Base-by-base conservation (phyloP, 1,140 invertebrate species). In the Drosophila athabasca region DNA sequence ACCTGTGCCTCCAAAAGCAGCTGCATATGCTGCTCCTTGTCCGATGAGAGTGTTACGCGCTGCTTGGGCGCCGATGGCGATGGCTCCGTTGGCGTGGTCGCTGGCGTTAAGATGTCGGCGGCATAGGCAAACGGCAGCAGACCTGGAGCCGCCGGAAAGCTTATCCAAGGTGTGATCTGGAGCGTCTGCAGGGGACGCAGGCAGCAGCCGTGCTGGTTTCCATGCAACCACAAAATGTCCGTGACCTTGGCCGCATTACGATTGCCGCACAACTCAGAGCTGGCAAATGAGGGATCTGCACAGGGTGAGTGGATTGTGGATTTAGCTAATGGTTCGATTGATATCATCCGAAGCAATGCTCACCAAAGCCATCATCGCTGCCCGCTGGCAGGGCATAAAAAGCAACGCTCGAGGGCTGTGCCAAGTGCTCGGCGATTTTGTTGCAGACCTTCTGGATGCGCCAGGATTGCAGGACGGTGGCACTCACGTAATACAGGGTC, bases 401-500 rank as follows among this genome's bases (percentile, higher is more conserved):
- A 26, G 81, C 75, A 50, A 91, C 71, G 54, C 79, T 84, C n/a
- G 87, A 61, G 43, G 92, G 92, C 24, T 90, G 90, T 19, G 92
- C 92, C 74, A 93, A 90, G 79, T 90, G 79, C 69, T 93, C 93
- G 46, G 79, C 70, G 65, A 91, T 91, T 57, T 91, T 91, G 26
- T 77, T 76, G 50, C 87, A 91, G 5, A 95, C 90, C n/a, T 92
- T 92, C 55, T 92, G 93, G 15, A 95, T 91, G 62, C 94, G 92
- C 93, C 94, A 95, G 70, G 94, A 94, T 82, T 95, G 95, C 60
- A 95, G 73, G 88, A 94, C 93, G 11, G 95, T 95, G 31, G 95
- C 94, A 82, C 95, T 93, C 93, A 95, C 93, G 83, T 95, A 95
- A 91, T 94, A 94, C 31, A 95, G 76, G 24, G 95, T 95, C 54